Percentiles rank a stretch among this genome's conserved stretches.
Conservation (phyloP, 2,113 vertebrate genomes). For the Zeus faber region DNA sequence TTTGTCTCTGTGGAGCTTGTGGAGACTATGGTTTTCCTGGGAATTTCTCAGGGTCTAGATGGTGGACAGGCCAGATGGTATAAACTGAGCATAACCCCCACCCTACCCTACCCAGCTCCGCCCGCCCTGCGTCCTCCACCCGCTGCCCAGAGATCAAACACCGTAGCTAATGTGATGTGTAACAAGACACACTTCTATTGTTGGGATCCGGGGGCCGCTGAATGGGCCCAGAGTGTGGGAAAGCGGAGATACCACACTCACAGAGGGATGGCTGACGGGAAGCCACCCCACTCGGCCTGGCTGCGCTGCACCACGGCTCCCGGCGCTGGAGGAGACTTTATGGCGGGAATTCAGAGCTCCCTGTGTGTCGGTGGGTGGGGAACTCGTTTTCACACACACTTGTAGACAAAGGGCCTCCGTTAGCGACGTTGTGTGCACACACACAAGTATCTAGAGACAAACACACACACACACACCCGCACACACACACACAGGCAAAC, state of each 20-base stretch:
- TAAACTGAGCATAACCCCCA: conserved; percentile 52
- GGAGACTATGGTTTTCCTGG: conserved; percentile 46
- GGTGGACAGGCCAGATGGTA: conserved; percentile 82
- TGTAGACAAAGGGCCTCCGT: conserved; percentile 57
- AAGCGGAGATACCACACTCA: conserved; percentile 81
- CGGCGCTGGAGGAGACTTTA: conserved; percentile 54
- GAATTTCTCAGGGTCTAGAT: conserved; percentile 72
- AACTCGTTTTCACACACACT: conserved; percentile 62
- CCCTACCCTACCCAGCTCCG: conserved; percentile 40
- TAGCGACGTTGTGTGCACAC: conserved; percentile 43
- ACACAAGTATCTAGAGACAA: conserved; percentile 28
- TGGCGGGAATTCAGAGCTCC: conserved; percentile 62
- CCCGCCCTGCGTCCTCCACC: conserved; percentile 45
- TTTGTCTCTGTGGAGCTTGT: conserved; percentile 50
- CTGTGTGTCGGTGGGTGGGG: conserved; percentile 62
- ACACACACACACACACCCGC: conserved; percentile 41
- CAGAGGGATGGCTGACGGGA: conserved; percentile 77
- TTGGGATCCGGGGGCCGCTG: conserved; percentile 69
- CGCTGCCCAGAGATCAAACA: conserved; percentile 80
- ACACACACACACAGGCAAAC: conserved; percentile 1
- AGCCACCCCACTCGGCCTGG: conserved; percentile 40
- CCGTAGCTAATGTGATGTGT: conserved; percentile 86
- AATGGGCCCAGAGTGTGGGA: conserved; percentile 86
- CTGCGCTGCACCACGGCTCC: conserved; percentile 25
- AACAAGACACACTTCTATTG: conserved; percentile 92